Base-by-base conservation (phyloP, 2,113 vertebrate genomes). In the Amazona vittata region DNA sequence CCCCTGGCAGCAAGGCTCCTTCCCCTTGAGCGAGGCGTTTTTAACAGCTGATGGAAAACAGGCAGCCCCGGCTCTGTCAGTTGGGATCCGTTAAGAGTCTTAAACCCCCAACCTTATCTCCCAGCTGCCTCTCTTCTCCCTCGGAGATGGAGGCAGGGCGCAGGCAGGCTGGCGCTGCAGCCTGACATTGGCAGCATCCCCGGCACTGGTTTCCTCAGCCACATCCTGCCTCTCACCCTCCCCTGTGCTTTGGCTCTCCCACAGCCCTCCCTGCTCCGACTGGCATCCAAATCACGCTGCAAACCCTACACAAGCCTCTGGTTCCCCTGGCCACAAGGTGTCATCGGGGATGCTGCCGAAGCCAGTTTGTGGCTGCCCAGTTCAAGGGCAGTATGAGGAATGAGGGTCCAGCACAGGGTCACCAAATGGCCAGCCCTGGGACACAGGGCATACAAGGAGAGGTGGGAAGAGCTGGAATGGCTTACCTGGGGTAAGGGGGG, bases 31-130 rank as follows among this genome's bases (percentile, higher is more conserved):
- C 0, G 0, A 75, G 91, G 81, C 26, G 2, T 59, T 94, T 92
- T 64, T 59, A 90, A 83, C 1, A 20, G 73, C 84, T 95, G 96
- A 96, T 75, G 57, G 63, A 95, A 94, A 92, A 4, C 96, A 96
- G 95, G 88, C 90, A 94, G 88, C 50, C 52, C 63, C 9, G 49
- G 75, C 77, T 86, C 67, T 87, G 91, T 73, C 94, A 93, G 31
- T 44, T 55, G 24, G 83, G 81, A 90, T 73, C 60, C 0, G 6
- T 55, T 53, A 89, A 64, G 63, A 86, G 78, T 39, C 52, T 89
- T n/a, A 81, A 86, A 93, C 67, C 84, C 83, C 62, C 19, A 5
- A 15, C 65, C 81, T 95, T 89, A 93, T 89, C 95, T 96, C 75
- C 57, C 81, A 43, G 18, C 78, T 52, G 91, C 74, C 57, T 89